Percentiles rank a stretch among this genome's conserved stretches.
Conservation (phyloP, 2,797 vertebrate species). For the Pseudotriccus pelzelni region DNA sequence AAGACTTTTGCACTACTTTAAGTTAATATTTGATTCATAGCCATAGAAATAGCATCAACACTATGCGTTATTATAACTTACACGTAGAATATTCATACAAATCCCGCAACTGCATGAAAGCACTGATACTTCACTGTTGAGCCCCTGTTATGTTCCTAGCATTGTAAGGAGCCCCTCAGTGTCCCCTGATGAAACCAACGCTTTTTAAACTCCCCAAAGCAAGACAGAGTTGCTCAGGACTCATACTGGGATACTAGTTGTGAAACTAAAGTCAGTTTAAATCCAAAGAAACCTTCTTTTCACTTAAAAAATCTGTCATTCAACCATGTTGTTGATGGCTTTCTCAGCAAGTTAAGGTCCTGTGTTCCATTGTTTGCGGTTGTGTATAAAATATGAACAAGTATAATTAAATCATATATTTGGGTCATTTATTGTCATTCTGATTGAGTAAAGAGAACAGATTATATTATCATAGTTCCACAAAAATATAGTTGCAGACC, state of each 20-base stretch:
- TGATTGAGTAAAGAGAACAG: background rate
- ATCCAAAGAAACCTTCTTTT: background rate
- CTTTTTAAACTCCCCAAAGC: background rate
- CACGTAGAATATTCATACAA: background rate
- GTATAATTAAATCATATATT: background rate
- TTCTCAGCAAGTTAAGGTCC: background rate
- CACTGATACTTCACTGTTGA: rapidly evolving
- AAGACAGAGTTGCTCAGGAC: background rate
- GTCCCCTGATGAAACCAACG: background rate
- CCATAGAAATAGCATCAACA: background rate
- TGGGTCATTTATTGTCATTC: background rate
- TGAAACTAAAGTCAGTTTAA: background rate
- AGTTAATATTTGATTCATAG: background rate
- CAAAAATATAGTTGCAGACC: background rate
- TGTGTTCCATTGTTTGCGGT: background rate
- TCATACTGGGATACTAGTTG: background rate
- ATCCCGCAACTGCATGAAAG: background rate
- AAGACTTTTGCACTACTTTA: background rate
- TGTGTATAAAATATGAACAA: background rate
- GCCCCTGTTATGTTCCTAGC: background rate
- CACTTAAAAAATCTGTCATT: background rate
- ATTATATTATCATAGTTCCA: background rate
- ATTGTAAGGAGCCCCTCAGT: background rate
- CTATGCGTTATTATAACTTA: background rate
- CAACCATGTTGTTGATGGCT: background rate